phyloP scores from a whole-genome alignment of 2,797 vertebrate genomes.

The Strix occidentalis region DNA sequence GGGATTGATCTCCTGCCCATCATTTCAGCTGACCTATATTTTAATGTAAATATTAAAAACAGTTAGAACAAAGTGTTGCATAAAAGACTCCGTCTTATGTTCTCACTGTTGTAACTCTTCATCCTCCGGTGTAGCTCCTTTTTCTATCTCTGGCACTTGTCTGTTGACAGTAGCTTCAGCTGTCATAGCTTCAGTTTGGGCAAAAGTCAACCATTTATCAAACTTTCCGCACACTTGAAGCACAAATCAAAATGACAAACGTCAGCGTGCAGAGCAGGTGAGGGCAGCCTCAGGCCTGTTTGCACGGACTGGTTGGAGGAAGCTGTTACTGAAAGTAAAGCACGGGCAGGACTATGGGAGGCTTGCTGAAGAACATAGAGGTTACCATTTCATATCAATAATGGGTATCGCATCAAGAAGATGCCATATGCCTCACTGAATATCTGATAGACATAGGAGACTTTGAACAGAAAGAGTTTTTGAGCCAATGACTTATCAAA shows the following conservation, averaged over 20 bases:
- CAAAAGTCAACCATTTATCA: neutral
- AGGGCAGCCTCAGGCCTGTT: neutral
- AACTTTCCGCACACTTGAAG: neutral
- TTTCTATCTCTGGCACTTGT: neutral
- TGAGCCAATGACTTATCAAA: conserved; percentile 52
- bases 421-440: neutral
- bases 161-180: neutral
- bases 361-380: neutral
- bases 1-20: neutral
- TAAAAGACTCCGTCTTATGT: accelerated
- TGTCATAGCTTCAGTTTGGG: neutral
- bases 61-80: neutral
- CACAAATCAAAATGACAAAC: neutral
- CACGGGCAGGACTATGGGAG: neutral
- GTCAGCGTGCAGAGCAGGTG: neutral
- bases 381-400: neutral
- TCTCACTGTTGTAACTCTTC: neutral
- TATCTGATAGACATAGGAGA: conserved; percentile 20
- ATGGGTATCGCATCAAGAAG: neutral
- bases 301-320: neutral
- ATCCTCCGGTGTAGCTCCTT: accelerated
- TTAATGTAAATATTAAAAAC: neutral
- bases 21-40: neutral
- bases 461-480: conserved; percentile 20
- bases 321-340: neutral